A percentile compares a stretch with the other conserved stretches of the same genome.
Conservation (phyloP, 2,888 invertebrate species). For the Listrodromus nycthemerus region DNA sequence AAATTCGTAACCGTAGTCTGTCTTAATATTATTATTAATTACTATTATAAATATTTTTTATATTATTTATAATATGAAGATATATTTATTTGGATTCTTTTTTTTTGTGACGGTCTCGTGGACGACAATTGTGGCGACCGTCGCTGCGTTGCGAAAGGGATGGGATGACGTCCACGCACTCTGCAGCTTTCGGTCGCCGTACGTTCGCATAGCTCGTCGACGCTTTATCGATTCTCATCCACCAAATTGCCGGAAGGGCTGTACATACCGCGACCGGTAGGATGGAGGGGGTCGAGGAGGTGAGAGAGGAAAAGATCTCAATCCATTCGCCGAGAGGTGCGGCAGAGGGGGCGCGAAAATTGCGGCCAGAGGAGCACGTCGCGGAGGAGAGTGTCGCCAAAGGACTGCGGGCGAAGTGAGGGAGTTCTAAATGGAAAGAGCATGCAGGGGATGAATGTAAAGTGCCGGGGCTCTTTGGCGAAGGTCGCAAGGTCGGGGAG, state of each 20-base stretch:
- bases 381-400: constrained; percentile 18
- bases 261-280: neutral
- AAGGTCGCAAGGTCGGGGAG: neutral
- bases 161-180: constrained; percentile 2
- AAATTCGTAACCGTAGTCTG: too few species aligned
- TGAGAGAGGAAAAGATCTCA: neutral
- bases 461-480: constrained; percentile 37
- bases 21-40: too few species aligned
- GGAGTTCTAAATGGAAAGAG: constrained; percentile 30
- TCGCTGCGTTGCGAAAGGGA: neutral
- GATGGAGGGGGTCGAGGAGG: neutral
- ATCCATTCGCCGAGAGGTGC: neutral
- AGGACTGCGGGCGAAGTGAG: constrained; percentile 23
- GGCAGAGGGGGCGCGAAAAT: constrained; percentile 14
- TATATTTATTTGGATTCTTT: too few species aligned
- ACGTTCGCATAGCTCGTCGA: constrained; percentile 1
- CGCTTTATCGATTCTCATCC: constrained; percentile 44
- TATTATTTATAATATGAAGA: neutral
- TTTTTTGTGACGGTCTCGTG: too few species aligned
- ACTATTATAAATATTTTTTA: neutral
- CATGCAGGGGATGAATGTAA: constrained; percentile 55
- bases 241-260: constrained; percentile 36
- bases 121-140: too few species aligned
- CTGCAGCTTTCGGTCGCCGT: neutral
- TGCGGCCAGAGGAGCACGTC: constrained; percentile 33